A percentile compares a stretch with the other conserved stretches of the same genome.
Evolutionary conservation across 2,797 vertebrate species (phyloP).

Genomic region (Cyclura pinguis): DNA sequence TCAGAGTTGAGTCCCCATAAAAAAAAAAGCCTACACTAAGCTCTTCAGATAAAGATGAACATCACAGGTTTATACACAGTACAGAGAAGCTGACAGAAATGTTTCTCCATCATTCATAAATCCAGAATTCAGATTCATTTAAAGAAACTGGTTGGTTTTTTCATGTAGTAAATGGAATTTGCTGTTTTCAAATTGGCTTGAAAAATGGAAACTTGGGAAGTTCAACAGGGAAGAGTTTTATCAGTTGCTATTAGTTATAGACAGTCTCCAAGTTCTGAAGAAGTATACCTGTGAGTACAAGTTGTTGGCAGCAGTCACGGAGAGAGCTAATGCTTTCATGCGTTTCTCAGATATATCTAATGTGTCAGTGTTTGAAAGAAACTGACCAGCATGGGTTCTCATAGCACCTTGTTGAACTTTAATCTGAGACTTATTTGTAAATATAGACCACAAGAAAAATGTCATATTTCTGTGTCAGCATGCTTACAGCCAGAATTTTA

Average conservation of each 20-base stretch:
- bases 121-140: not conserved
- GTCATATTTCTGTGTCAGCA: not conserved
- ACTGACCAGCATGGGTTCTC: not conserved
- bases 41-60: too few species aligned
- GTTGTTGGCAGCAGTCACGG: not conserved
- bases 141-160: not conserved
- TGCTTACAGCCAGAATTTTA: not conserved
- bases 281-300: not conserved
- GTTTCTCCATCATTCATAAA: too few species aligned
- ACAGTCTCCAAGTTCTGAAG: not conserved
- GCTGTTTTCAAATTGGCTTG: not conserved
- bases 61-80: too few species aligned
- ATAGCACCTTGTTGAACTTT: not conserved
- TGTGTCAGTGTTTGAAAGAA: not conserved
- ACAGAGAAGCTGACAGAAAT: too few species aligned
- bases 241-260: not conserved
- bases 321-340: not conserved
- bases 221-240: too few species aligned
- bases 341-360: not conserved
- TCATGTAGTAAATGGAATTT: not conserved
- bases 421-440: constrained; percentile 5
- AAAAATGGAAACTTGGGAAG: not conserved
- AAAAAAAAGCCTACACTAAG: too few species aligned
- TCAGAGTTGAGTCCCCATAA: too few species aligned
- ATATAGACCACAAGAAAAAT: not conserved